A percentile compares a stretch with the other conserved stretches of the same genome.
phyloP scores from a whole-genome alignment of 2,113 vertebrate species.

The Rhea americana region DNA sequence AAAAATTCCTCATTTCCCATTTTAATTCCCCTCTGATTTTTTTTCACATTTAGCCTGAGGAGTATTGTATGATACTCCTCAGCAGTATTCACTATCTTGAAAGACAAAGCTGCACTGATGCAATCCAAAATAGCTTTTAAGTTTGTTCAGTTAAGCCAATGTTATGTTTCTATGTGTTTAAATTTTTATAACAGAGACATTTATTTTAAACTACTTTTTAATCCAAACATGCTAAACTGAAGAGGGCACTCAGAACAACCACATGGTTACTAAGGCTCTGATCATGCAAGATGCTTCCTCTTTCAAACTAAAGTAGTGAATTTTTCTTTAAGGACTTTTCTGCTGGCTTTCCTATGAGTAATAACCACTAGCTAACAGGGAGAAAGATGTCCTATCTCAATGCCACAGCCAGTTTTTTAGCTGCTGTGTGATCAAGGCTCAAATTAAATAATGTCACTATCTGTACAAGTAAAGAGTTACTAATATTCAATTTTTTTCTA shows the following conservation, averaged over 20 bases:
- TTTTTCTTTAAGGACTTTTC: background rate
- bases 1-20: background rate
- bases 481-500: background rate
- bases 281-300: fast-evolving
- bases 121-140: background rate
- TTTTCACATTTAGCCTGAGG: background rate
- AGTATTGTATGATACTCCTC: background rate
- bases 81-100: background rate
- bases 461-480: fast-evolving
- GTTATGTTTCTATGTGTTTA: fast-evolving
- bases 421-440: background rate
- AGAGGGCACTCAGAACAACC: background rate
- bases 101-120: background rate
- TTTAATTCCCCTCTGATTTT: background rate
- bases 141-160: background rate
- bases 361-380: background rate
- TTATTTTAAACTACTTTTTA: background rate
- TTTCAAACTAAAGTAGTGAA: background rate
- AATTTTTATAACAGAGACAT: background rate
- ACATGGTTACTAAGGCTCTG: background rate
- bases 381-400: background rate
- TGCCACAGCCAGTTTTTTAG: background rate
- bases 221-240: background rate
- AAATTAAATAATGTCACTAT: background rate
- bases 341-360: background rate